These are phyloP conservation scores for Branchinecta lindahli DNA, from an alignment of 1,140 invertebrate species.

Conservation along the genomic window DNA sequence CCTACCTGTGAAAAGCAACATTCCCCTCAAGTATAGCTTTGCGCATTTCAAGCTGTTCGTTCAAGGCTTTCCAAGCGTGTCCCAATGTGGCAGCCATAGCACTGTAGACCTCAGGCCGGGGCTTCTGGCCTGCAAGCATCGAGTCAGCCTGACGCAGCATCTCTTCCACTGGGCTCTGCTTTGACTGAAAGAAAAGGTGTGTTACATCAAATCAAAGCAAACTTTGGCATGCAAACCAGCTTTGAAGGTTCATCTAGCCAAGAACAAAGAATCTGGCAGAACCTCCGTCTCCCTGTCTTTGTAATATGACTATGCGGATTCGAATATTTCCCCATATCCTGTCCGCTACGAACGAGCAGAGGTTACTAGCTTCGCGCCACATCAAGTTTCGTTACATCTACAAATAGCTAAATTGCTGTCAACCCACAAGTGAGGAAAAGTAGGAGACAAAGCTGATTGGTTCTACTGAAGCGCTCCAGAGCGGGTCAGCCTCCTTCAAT, in stretches of 20 bases:
- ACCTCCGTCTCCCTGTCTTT: no score
- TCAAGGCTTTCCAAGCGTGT: slow-evolving; percentile 73
- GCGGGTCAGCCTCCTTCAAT: no score
- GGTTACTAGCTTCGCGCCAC: no score
- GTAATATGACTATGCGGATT: no score
- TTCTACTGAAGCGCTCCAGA: no score
- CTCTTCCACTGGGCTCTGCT: slow-evolving; percentile 80
- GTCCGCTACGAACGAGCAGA: no score
- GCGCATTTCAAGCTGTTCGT: slow-evolving; percentile 56
- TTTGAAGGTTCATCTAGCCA: slow-evolving; percentile 7
- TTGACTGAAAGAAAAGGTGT: slow-evolving; percentile 42
- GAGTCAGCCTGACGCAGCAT: slow-evolving; percentile 68
- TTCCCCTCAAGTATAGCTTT: slow-evolving; percentile 59
- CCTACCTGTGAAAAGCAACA: slow-evolving; percentile 48
- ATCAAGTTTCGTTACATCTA: no score
- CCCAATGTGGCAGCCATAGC: slow-evolving; percentile 80
- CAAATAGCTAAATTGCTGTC: no score
- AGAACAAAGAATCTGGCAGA: no score
- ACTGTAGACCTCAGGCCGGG: slow-evolving; percentile 46
- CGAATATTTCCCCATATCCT: no score
- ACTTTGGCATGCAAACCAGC: background rate
- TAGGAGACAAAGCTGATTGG: no score
- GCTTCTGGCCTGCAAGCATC: slow-evolving; percentile 57
- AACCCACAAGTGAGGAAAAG: no score
- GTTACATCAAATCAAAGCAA: slow-evolving; percentile 3